Percentiles rank a stretch among this genome's conserved stretches.
These are phyloP conservation scores for Microplitis mediator DNA, from an alignment of 1,140 invertebrate species.

Conservation along the genomic window DNA sequence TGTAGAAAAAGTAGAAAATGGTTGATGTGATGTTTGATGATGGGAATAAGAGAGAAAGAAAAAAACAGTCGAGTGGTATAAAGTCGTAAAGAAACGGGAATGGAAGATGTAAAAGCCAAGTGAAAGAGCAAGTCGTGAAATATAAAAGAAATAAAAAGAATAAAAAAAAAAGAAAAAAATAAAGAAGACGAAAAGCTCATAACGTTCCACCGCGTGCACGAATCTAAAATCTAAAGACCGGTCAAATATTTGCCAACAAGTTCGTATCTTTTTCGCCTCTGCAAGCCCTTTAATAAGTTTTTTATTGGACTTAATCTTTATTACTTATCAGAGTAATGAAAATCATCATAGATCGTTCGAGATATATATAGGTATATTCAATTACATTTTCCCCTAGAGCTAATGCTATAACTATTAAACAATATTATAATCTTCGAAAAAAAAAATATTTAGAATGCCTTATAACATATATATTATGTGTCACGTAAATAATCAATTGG, in stretches of 20 bases:
- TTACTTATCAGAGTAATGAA: not conserved
- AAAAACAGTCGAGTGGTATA: constrained; percentile 14
- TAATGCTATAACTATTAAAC: too few relatives aligned
- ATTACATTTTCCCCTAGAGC: too few relatives aligned
- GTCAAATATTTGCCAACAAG: constrained; percentile 31
- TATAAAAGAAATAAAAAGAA: not conserved
- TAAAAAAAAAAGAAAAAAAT: not conserved
- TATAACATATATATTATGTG: too few relatives aligned
- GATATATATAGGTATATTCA: too few relatives aligned
- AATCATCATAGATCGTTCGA: too few relatives aligned
- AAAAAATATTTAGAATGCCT: too few relatives aligned
- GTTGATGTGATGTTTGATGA: not conserved
- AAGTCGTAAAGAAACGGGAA: constrained; percentile 25
- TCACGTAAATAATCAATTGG: too few relatives aligned
- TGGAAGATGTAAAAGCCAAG: constrained; percentile 1
- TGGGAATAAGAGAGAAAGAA: not conserved
- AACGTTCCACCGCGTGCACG: not conserved
- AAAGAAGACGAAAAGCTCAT: constrained; percentile 2
- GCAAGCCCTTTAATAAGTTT: constrained; percentile 30
- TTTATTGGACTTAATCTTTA: constrained; percentile 30
- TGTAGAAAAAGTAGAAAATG: not conserved
- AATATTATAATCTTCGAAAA: too few relatives aligned
- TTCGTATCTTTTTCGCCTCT: not conserved
- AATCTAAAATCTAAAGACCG: constrained; percentile 12
- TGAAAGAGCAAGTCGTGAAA: not conserved